phyloP scores from a whole-genome alignment of 2,113 vertebrate species.

The Cololabis saira region DNA sequence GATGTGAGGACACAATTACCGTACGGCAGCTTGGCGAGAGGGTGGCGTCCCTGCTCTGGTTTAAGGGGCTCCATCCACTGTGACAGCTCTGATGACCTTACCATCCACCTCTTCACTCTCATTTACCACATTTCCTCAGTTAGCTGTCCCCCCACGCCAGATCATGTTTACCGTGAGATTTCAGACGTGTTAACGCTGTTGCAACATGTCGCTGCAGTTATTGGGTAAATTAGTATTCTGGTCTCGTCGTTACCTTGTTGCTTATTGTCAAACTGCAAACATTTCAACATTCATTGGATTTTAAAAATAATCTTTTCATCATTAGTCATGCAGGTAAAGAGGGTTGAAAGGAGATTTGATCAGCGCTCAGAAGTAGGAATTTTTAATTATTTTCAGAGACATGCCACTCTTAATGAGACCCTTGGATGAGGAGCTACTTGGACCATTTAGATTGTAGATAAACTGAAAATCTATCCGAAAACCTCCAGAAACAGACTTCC shows the following conservation, averaged over 20 bases:
- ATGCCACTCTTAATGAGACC: no score
- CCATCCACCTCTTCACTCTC: conserved; percentile 21
- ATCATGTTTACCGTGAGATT: neutral
- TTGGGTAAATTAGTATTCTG: neutral
- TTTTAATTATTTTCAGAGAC: no score
- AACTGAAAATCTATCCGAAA: no score
- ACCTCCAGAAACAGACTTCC: no score
- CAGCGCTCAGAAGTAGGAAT: no score
- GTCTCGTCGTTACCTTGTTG: neutral
- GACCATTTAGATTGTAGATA: no score
- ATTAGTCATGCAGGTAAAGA: no score
- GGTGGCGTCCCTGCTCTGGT: conserved; percentile 24
- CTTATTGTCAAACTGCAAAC: neutral
- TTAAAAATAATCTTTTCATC: neutral
- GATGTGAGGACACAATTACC: conserved; percentile 84
- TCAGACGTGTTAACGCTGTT: neutral
- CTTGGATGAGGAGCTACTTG: no score
- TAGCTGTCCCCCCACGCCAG: neutral
- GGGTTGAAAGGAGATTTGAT: no score
- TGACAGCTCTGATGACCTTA: conserved; percentile 48
- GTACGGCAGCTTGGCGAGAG: conserved; percentile 52
- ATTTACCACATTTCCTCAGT: conserved; percentile 13
- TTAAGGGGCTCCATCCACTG: conserved; percentile 48
- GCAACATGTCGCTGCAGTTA: neutral
- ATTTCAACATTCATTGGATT: neutral